Percentiles rank a stretch among this genome's conserved stretches.
Conservation (phyloP, 2,888 invertebrate genomes). For the Nephrotoma appendiculata region DNA sequence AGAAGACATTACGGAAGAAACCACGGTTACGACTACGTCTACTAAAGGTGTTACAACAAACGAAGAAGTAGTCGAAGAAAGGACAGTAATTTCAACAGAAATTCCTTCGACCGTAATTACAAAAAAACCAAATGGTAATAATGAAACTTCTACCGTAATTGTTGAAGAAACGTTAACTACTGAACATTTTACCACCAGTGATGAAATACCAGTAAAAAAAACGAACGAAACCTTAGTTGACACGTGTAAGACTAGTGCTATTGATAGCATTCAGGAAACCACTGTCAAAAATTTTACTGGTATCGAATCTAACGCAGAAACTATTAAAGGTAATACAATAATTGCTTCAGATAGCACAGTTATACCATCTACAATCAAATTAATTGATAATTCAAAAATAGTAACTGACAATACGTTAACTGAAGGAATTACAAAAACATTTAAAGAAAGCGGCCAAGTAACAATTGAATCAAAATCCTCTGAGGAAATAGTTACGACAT, state of each 20-base stretch:
- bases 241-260: not conserved
- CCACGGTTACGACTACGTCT: slow-evolving; percentile 20
- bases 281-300: not conserved
- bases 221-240: slow-evolving; percentile 2
- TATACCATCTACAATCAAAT: slow-evolving; percentile 7
- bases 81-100: slow-evolving; percentile 10
- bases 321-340: too few relatives aligned
- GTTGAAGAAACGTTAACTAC: slow-evolving; percentile 7
- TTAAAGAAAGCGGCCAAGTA: slow-evolving; percentile 29
- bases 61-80: slow-evolving; percentile 15
- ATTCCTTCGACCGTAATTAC: slow-evolving; percentile 14
- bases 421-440: slow-evolving; percentile 28
- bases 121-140: slow-evolving; percentile 14
- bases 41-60: slow-evolving; percentile 22
- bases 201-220: not conserved
- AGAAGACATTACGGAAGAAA: slow-evolving; percentile 15
- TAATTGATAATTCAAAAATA: not conserved
- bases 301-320: too few relatives aligned
- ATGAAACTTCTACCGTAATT: not conserved
- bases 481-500: slow-evolving; percentile 2
- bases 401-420: slow-evolving; percentile 3
- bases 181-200: slow-evolving; percentile 9
- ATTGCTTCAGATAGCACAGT: slow-evolving; percentile 11
- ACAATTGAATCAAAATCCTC: slow-evolving; percentile 17
- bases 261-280: not conserved